Conservation (phyloP, 2,797 vertebrate species). For the Crenuchus spilurus region DNA sequence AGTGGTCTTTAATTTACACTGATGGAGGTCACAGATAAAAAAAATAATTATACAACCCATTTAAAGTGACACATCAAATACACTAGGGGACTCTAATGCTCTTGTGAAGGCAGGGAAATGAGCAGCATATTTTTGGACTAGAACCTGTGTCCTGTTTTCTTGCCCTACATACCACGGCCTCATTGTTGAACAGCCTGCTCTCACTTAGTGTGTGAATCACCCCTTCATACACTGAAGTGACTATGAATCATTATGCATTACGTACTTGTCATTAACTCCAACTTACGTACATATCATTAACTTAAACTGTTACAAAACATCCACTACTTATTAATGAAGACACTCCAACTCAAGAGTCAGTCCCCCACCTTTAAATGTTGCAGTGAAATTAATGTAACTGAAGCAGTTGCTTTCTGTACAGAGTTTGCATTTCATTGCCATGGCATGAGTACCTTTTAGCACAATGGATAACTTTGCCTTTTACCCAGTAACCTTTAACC, state of each 20-base stretch:
- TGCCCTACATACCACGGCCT: slow-evolving; percentile 46
- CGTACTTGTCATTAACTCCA: not conserved
- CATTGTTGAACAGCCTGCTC: slow-evolving; percentile 16
- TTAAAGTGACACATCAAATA: too few relatives aligned
- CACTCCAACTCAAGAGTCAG: not conserved
- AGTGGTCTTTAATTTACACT: too few relatives aligned
- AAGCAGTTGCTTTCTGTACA: too few relatives aligned
- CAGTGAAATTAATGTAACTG: too few relatives aligned
- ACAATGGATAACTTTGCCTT: not conserved
- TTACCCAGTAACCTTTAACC: not conserved
- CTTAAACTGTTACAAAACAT: not conserved
- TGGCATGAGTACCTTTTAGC: not conserved
- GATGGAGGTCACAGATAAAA: too few relatives aligned
- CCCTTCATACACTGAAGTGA: not conserved
- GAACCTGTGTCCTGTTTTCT: slow-evolving; percentile 26
- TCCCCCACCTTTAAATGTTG: too few relatives aligned
- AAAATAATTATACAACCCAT: too few relatives aligned
- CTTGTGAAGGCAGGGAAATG: not conserved
- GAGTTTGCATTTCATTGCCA: too few relatives aligned
- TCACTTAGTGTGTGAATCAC: not conserved
- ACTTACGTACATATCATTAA: not conserved
- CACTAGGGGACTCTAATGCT: not conserved
- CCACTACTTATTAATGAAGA: not conserved
- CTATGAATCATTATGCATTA: not conserved
- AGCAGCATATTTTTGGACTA: slow-evolving; percentile 47